phyloP scores from a whole-genome alignment of 2,888 invertebrate species.

The Cheilosia soror region DNA sequence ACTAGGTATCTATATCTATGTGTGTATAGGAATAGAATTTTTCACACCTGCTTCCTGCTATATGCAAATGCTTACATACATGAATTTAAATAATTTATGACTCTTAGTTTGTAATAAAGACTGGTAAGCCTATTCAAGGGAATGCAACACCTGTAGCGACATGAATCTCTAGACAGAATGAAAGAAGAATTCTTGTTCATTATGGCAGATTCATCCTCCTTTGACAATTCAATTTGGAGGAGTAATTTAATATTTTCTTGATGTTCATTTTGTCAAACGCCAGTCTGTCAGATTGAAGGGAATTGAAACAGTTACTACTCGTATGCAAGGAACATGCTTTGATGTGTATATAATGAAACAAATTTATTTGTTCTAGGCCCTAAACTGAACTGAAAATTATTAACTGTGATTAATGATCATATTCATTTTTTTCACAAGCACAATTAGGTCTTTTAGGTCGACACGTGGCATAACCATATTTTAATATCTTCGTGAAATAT shows the following conservation, averaged over 20 bases:
- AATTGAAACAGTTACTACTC: not conserved
- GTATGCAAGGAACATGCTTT: not conserved
- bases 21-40: not conserved
- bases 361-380: too few species aligned
- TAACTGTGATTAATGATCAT: too few species aligned
- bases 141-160: constrained; percentile 64
- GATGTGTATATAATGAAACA: not conserved
- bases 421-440: too few species aligned
- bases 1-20: not conserved
- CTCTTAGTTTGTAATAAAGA: constrained; percentile 51
- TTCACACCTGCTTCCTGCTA: constrained; percentile 37
- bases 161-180: constrained; percentile 9
- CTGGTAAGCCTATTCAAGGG: constrained; percentile 16
- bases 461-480: too few species aligned
- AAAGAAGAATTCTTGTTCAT: constrained; percentile 19
- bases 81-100: constrained; percentile 53
- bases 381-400: too few species aligned
- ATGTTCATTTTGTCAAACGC: constrained; percentile 40
- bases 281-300: not conserved
- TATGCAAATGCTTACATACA: constrained; percentile 8
- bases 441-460: too few species aligned
- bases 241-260: constrained; percentile 60
- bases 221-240: constrained; percentile 57
- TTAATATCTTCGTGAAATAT: too few species aligned
- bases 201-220: constrained; percentile 36